Base-by-base conservation (phyloP, 2,888 invertebrate genomes). In the Drosophila subquinaria region DNA sequence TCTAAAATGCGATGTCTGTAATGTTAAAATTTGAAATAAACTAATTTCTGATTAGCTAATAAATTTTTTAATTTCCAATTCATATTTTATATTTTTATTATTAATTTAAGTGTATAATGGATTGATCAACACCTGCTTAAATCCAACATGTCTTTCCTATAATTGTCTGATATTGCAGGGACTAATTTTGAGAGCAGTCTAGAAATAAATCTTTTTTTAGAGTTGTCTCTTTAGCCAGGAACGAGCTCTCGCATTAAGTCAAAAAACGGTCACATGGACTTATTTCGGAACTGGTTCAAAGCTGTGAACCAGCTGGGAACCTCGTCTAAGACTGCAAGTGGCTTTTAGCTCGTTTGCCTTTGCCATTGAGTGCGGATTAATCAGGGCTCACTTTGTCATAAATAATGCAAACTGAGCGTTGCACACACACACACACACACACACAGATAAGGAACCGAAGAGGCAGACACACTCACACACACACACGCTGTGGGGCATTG, bases 381-480 rank as follows among this genome's bases (percentile, higher is more conserved):
- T 87, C 82, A 38, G 84, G 81, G 76, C 82, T 71, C 76, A 82
- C 79, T 82, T 82, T 84, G 82, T 88, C 84, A 87, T 87, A 87
- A 87, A 87, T 87, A 88, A 88, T 86, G 82, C 84, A 86, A 86
- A 67, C 80, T 72, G 78, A 81, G 73, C 70, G 67, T 55, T 63
- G 66, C 65, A 78, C 66, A 69, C 60, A 69, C 52, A 40, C 48
- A 61, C 23, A 23, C 23, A 23, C 23, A 23, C n/a, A n/a, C 69
- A 75, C 63, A 53, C 40, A 55, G 60, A 61, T 38, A 45, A 42
- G 47, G 47, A 57, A 42, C 47, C 45, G 40, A 65, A 45, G 43
- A 27, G 38, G 27, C 47, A 48, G 13, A 17, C 65, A 75, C 63
- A 53, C 36, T 48, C 38, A 51, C 10, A 33, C 23, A 17, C 53